Percentiles rank a stretch among this genome's conserved stretches.
These are phyloP conservation scores for Pygmarrhopalites habei DNA, from an alignment of 1,140 invertebrate species.

Conservation along the genomic window DNA sequence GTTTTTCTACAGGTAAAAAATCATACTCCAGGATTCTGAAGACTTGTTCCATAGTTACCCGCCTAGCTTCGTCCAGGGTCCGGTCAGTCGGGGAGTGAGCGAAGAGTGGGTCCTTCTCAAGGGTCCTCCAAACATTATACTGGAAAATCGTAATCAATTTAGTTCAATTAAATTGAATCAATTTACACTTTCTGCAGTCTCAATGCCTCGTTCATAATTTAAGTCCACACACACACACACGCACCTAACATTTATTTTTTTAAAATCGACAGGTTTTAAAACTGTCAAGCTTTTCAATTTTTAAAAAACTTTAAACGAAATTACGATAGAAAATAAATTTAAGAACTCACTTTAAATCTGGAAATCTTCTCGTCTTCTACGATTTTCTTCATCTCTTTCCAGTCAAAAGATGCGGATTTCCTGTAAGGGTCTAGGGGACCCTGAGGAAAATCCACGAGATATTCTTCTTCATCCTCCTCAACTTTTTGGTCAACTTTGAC, in stretches of 20 bases:
- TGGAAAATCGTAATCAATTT: too few species aligned
- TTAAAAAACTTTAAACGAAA: too few species aligned
- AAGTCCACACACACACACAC: too few species aligned
- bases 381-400: constrained; percentile 47
- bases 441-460: constrained; percentile 40
- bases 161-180: too few species aligned
- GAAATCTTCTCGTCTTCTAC: constrained; percentile 39
- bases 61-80: constrained; percentile 54
- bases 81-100: constrained; percentile 45
- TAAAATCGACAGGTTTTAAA: constrained; percentile 4
- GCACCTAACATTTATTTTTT: too few species aligned
- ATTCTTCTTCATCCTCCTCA: constrained; percentile 1
- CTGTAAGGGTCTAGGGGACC: constrained; percentile 52
- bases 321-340: neutral
- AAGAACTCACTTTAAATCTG: constrained; percentile 44
- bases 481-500: too few species aligned
- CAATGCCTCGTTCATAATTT: too few species aligned
- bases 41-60: constrained; percentile 45
- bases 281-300: neutral
- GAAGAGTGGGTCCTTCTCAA: too few species aligned
- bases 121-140: constrained; percentile 49
- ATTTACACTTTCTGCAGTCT: too few species aligned
- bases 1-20: constrained; percentile 47
- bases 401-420: constrained; percentile 51
- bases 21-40: constrained; percentile 48